phyloP scores from a whole-genome alignment of 2,797 vertebrate species.

The Clarias pachynema region DNA sequence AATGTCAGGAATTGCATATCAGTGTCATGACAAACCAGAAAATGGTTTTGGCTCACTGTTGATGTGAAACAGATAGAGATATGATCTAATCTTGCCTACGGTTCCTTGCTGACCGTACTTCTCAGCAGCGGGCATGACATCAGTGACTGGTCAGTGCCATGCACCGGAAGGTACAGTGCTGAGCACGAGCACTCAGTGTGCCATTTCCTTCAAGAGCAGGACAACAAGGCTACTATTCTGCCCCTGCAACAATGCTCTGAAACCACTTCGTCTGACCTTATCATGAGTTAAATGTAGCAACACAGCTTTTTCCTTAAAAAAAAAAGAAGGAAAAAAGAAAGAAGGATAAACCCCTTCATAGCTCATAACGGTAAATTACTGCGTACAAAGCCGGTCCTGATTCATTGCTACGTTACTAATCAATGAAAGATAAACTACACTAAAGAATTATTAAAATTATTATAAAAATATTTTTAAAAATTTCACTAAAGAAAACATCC shows the following conservation, averaged over 20 bases:
- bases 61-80: conserved; percentile 34
- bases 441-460: too few species aligned
- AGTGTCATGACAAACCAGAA: conserved; percentile 29
- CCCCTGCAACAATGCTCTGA: conserved; percentile 13
- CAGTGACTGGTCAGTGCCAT: conserved; percentile 72
- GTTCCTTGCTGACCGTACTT: conserved; percentile 36
- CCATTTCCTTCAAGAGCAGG: conserved; percentile 46
- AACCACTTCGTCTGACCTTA: conserved; percentile 4
- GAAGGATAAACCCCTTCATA: too few species aligned
- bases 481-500: not conserved
- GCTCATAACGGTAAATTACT: not conserved
- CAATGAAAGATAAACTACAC: too few species aligned
- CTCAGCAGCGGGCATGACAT: conserved; percentile 58
- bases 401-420: not conserved
- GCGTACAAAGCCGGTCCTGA: not conserved
- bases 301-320: not conserved
- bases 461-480: accelerated
- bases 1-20: not conserved
- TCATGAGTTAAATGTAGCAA: not conserved
- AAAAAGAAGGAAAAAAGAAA: too few species aligned
- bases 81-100: conserved; percentile 49
- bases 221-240: conserved; percentile 52
- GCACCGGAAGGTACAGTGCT: conserved; percentile 76
- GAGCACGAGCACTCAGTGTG: conserved; percentile 60
- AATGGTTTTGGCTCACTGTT: conserved; percentile 31